Conservation (phyloP, 2,888 invertebrate species). For the Spodoptera littoralis region DNA sequence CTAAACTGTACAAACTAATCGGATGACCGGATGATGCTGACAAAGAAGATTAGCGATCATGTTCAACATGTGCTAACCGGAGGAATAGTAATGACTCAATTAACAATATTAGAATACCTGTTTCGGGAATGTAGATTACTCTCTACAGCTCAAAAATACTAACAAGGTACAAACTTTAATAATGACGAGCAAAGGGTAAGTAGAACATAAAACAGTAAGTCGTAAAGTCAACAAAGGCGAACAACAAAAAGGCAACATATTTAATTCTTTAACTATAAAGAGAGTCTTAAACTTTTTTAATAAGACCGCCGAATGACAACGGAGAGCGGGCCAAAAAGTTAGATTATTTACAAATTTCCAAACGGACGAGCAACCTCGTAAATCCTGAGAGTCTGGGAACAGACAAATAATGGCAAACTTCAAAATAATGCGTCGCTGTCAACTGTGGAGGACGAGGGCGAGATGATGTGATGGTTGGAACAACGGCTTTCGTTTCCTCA, state of each 20-base stretch:
- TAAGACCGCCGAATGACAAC: constrained; percentile 55
- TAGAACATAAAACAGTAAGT: constrained; percentile 26
- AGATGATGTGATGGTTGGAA: constrained; percentile 31
- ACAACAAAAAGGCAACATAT: constrained; percentile 47
- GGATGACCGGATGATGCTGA: not conserved
- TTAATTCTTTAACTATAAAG: constrained; percentile 55
- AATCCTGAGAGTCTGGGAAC: constrained; percentile 37
- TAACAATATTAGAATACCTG: no score
- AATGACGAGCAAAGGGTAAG: constrained; percentile 35
- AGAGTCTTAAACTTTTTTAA: constrained; percentile 62
- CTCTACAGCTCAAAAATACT: constrained; percentile 11
- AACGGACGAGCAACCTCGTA: constrained; percentile 48
- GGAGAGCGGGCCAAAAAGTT: constrained; percentile 32
- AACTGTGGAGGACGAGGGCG: constrained; percentile 12
- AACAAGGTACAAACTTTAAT: constrained; percentile 28
- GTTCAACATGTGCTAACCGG: no score
- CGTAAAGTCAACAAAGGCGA: constrained; percentile 44
- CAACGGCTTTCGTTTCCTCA: constrained; percentile 12
- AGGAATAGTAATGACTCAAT: no score
- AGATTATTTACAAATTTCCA: constrained; percentile 59
- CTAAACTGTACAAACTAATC: not conserved
- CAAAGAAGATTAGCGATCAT: no score
- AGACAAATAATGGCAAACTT: constrained; percentile 56
- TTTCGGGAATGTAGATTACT: not conserved
- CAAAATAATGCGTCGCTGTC: constrained; percentile 46